Percentiles rank a stretch among this genome's conserved stretches.
phyloP scores from a whole-genome alignment of 2,113 vertebrate species.

The Pollachius pollachius region DNA sequence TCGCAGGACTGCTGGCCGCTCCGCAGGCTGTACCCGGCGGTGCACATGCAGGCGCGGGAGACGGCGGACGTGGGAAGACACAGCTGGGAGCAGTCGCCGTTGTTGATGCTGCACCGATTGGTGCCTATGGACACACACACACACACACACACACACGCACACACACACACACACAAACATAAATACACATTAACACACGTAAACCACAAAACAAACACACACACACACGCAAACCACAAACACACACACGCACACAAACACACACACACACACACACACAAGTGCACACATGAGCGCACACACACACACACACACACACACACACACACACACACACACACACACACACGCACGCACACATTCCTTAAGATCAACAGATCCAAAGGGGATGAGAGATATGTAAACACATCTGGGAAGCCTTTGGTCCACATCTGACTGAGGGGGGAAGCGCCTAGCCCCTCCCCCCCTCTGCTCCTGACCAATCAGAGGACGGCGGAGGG shows the following conservation, averaged over 20 bases:
- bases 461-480: background rate
- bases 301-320: slow-evolving; percentile 16
- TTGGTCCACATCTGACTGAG: slow-evolving; percentile 29
- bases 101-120: slow-evolving; percentile 91
- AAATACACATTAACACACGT: slow-evolving; percentile 12
- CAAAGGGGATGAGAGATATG: slow-evolving; percentile 31
- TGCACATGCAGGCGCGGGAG: slow-evolving; percentile 94
- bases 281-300: slow-evolving; percentile 84
- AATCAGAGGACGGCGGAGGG: background rate
- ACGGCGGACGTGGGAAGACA: slow-evolving; percentile 89
- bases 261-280: slow-evolving; percentile 27
- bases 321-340: slow-evolving; percentile 30
- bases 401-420: slow-evolving; percentile 36
- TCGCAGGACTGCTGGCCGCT: slow-evolving; percentile 92
- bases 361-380: slow-evolving; percentile 24
- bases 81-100: slow-evolving; percentile 96
- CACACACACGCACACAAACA: slow-evolving; percentile 7
- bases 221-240: slow-evolving; percentile 4
- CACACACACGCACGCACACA: background rate
- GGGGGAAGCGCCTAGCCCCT: background rate
- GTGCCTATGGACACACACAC: slow-evolving; percentile 67
- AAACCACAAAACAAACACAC: background rate
- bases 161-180: slow-evolving; percentile 40
- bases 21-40: slow-evolving; percentile 92
- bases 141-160: slow-evolving; percentile 5